phyloP scores from a whole-genome alignment of 2,797 vertebrate species.

The Pseudopleuronectes americanus region DNA sequence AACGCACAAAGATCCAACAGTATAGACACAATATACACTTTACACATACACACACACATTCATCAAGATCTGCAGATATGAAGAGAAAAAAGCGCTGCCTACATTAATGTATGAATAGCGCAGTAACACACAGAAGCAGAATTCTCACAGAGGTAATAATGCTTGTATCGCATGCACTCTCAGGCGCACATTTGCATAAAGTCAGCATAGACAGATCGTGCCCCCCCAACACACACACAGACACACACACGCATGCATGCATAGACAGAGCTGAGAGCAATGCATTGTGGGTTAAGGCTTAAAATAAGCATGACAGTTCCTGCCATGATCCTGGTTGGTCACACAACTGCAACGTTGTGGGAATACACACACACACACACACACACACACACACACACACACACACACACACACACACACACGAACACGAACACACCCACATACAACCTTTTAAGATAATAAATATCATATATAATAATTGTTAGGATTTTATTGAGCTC shows the following conservation, averaged over 20 bases:
- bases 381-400: not conserved
- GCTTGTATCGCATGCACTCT: slow-evolving; percentile 49
- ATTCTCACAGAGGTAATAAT: slow-evolving; percentile 39
- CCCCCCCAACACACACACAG: slow-evolving; percentile 8
- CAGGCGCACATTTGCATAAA: slow-evolving; percentile 58
- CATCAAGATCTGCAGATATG: slow-evolving; percentile 14
- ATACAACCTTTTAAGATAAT: not conserved
- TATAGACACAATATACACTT: slow-evolving; percentile 1
- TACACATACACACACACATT: slow-evolving; percentile 8
- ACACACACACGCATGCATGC: slow-evolving; percentile 23
- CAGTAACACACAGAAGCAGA: not conserved
- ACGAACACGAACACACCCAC: not conserved
- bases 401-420: not conserved
- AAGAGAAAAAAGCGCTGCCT: slow-evolving; percentile 3
- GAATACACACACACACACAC: not conserved
- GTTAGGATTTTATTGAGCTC: slow-evolving; percentile 6
- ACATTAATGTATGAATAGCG: slow-evolving; percentile 7
- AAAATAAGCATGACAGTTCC: slow-evolving; percentile 66
- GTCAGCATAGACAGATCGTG: slow-evolving; percentile 34
- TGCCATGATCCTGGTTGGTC: slow-evolving; percentile 58
- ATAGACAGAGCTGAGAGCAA: slow-evolving; percentile 58
- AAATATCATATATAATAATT: not conserved
- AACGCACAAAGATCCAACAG: slow-evolving; percentile 3
- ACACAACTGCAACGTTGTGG: slow-evolving; percentile 21
- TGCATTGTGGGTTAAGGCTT: slow-evolving; percentile 72